These are phyloP conservation scores for Diploscapter pachys DNA, from an alignment of 1,140 invertebrate species.

Conservation along the genomic window DNA sequence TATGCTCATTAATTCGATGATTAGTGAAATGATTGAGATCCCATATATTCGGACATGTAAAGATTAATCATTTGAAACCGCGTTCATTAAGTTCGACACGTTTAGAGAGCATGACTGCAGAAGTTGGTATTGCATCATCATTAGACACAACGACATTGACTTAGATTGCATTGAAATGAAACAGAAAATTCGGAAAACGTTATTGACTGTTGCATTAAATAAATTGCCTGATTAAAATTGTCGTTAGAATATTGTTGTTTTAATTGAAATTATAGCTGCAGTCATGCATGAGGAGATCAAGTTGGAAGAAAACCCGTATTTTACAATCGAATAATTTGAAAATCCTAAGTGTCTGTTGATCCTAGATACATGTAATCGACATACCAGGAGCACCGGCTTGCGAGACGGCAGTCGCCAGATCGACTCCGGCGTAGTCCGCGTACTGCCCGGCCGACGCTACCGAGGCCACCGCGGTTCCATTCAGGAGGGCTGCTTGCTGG, in stretches of 20 bases:
- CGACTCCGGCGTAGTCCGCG: constrained; percentile 23
- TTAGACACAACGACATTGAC: too few species aligned
- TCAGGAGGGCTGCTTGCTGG: constrained; percentile 19
- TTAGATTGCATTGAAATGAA: too few species aligned
- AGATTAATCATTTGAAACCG: constrained; percentile 5
- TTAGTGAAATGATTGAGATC: not conserved
- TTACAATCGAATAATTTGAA: not conserved
- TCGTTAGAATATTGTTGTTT: not conserved
- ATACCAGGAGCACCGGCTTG: constrained; percentile 19
- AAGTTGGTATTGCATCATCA: too few species aligned
- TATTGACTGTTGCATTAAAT: not conserved
- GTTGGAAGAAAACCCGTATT: too few species aligned
- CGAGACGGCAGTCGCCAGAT: constrained; percentile 5
- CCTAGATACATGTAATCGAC: not conserved
- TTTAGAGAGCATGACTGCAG: too few species aligned
- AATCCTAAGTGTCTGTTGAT: not conserved
- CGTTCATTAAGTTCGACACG: not conserved
- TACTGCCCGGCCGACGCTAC: constrained; percentile 24
- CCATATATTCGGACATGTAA: not conserved
- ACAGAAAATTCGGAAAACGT: too few species aligned
- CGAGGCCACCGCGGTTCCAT: constrained; percentile 16
- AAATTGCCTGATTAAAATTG: constrained; percentile 7
- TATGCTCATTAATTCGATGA: not conserved
- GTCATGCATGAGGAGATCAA: not conserved
- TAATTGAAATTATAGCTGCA: not conserved